Evolutionary conservation across 2,797 vertebrate species (phyloP).

Genomic region (Lateolabrax maculatus): DNA sequence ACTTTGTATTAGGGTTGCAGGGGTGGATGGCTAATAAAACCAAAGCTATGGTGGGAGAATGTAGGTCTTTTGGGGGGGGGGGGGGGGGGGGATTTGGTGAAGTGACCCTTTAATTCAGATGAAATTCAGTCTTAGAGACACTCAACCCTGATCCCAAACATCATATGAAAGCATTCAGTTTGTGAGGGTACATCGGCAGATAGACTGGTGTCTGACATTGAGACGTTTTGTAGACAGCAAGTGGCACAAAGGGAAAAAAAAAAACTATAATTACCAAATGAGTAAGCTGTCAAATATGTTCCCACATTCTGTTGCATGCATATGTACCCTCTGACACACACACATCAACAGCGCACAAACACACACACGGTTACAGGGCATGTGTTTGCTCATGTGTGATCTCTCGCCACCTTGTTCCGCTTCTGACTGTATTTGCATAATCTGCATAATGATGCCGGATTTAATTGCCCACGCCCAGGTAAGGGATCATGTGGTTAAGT

Average conservation of each 20-base stretch:
- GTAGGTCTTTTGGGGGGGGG: background rate
- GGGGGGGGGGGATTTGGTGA: background rate
- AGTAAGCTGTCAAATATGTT: conserved; percentile 26
- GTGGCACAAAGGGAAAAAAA: background rate
- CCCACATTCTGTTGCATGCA: conserved; percentile 46
- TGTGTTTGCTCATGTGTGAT: conserved; percentile 82
- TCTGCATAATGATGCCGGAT: conserved; percentile 96
- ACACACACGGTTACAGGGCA: conserved; percentile 55
- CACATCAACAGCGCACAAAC: background rate
- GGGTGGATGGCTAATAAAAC: background rate
- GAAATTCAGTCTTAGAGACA: background rate
- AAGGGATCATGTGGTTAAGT: conserved; percentile 99
- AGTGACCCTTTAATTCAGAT: conserved; percentile 7
- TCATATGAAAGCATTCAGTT: background rate
- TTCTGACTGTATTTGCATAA: conserved; percentile 94
- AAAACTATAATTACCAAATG: conserved; percentile 17
- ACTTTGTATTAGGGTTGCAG: background rate
- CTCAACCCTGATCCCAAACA: background rate
- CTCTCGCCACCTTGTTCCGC: conserved; percentile 89
- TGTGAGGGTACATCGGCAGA: background rate
- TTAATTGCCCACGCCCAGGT: conserved; percentile 97
- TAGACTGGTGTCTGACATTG: conserved; percentile 6
- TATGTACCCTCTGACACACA: conserved; percentile 2
- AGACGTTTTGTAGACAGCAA: background rate
- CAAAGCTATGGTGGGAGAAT: background rate